Percentiles rank a stretch among this genome's conserved stretches.
Evolutionary conservation across 1,140 invertebrate species (phyloP).

Genomic region (Aethina tumida): DNA sequence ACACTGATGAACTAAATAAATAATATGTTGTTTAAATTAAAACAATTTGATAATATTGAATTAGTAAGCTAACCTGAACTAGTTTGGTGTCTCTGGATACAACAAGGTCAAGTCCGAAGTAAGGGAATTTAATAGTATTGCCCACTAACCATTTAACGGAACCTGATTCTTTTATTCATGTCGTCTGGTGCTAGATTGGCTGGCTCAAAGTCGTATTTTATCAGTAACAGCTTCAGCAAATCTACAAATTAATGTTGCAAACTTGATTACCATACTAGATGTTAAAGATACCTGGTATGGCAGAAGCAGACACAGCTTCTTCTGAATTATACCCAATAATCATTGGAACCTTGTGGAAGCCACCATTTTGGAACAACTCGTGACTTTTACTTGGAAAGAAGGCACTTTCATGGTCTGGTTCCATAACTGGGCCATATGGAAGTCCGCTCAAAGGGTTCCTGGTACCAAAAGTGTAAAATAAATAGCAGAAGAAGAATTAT

Average conservation of each 20-base stretch:
- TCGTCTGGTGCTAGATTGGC: slow-evolving; percentile 12
- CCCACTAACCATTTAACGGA: slow-evolving; percentile 6
- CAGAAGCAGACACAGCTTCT: slow-evolving; percentile 12
- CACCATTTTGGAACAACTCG: slow-evolving; percentile 20
- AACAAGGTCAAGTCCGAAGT: slow-evolving; percentile 3
- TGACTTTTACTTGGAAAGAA: slow-evolving; percentile 24
- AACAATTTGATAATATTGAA: not conserved
- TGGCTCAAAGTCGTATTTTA: slow-evolving; percentile 11
- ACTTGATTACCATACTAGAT: not conserved
- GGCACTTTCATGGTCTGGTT: slow-evolving; percentile 25
- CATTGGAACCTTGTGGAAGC: slow-evolving; percentile 26
- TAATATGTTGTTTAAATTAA: slow-evolving; percentile 1
- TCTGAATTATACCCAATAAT: slow-evolving; percentile 30
- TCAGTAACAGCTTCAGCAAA: slow-evolving; percentile 11
- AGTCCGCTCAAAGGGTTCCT: slow-evolving; percentile 24
- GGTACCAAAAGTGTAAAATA: slow-evolving; percentile 2
- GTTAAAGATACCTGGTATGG: not conserved
- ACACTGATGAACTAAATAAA: slow-evolving; percentile 11
- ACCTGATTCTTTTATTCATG: slow-evolving; percentile 11
- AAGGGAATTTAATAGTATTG: slow-evolving; percentile 7
- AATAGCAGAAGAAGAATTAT: not conserved
- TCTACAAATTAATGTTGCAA: slow-evolving; percentile 7
- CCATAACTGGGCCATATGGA: slow-evolving; percentile 24
- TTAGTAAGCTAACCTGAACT: not conserved
- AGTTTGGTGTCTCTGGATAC: not conserved